A percentile compares a stretch with the other conserved stretches of the same genome.
Conservation (phyloP, 2,113 vertebrate genomes). For the Mobula hypostoma region DNA sequence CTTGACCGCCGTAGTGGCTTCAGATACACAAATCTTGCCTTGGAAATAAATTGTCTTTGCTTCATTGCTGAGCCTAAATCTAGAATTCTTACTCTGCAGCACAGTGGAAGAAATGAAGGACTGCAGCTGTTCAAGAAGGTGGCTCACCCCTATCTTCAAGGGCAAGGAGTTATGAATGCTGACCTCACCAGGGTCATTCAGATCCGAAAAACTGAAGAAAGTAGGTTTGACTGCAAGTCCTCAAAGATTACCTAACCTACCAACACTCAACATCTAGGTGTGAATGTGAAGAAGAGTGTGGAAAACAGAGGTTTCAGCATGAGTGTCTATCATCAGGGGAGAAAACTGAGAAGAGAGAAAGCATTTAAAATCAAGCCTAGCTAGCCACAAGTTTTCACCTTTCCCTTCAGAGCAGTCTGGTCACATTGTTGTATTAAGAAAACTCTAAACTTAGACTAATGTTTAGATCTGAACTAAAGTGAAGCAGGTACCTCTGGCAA, state of each 20-base stretch:
- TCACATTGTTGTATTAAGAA: neutral
- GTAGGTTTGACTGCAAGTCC: neutral
- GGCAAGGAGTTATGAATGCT: too few relatives aligned
- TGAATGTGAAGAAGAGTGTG: neutral
- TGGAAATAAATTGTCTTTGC: too few relatives aligned
- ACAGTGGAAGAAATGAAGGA: too few relatives aligned
- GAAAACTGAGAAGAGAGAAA: constrained; percentile 25
- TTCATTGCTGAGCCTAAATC: too few relatives aligned
- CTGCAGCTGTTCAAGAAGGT: too few relatives aligned
- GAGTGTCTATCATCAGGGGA: neutral
- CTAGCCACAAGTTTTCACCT: constrained; percentile 23
- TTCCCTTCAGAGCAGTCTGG: neutral
- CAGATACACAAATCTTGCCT: too few relatives aligned
- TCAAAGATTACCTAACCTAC: neutral
- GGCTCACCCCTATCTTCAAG: too few relatives aligned
- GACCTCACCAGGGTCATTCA: too few relatives aligned
- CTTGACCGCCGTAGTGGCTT: too few relatives aligned
- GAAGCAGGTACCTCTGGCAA: constrained; percentile 10
- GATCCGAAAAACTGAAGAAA: neutral
- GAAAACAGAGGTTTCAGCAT: neutral
- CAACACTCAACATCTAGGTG: neutral
- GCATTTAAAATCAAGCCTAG: neutral
- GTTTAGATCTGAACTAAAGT: constrained; percentile 20
- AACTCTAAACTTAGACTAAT: constrained; percentile 4
- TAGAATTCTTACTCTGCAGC: too few relatives aligned